Evolutionary conservation across 1,140 invertebrate genomes (phyloP).

Genomic region (Zaprionus nigranus): DNA sequence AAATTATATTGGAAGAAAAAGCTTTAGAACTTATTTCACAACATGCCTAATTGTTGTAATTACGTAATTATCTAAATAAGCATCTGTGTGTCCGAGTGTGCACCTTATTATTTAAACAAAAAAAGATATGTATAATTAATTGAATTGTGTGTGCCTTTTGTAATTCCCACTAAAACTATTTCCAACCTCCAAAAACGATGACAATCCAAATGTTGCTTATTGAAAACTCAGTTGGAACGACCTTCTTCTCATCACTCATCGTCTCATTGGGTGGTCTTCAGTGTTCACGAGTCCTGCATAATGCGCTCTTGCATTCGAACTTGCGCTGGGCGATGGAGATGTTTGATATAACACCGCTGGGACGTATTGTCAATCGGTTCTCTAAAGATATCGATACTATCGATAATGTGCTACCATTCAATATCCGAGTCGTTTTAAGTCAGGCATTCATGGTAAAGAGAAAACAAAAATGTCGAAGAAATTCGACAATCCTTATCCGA

Average conservation of each 20-base stretch:
- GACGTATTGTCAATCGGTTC: constrained; percentile 91
- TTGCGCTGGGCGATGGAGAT: constrained; percentile 90
- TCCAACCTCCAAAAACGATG: constrained; percentile 4
- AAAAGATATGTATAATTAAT: constrained; percentile 3
- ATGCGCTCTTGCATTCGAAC: constrained; percentile 87
- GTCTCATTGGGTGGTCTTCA: constrained; percentile 84
- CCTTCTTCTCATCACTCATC: constrained; percentile 78
- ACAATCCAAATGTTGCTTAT: constrained; percentile 7
- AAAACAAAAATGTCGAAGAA: not conserved
- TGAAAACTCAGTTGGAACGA: constrained; percentile 72
- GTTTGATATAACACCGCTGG: constrained; percentile 91
- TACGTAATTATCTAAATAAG: not conserved
- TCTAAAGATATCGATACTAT: constrained; percentile 90
- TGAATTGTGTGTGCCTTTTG: constrained; percentile 18
- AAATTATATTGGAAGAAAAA: no score
- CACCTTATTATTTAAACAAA: not conserved
- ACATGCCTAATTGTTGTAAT: not conserved
- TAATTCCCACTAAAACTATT: not conserved
- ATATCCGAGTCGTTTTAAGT: constrained; percentile 82
- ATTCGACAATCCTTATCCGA: not conserved
- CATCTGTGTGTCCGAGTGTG: not conserved
- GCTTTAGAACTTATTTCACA: not conserved
- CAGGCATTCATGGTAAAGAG: constrained; percentile 72
- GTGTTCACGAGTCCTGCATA: constrained; percentile 86
- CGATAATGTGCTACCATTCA: constrained; percentile 86